Percentiles rank a stretch among this genome's conserved stretches.
Conservation (phyloP, 2,888 invertebrate species). For the Acanthosepion lycidas region DNA sequence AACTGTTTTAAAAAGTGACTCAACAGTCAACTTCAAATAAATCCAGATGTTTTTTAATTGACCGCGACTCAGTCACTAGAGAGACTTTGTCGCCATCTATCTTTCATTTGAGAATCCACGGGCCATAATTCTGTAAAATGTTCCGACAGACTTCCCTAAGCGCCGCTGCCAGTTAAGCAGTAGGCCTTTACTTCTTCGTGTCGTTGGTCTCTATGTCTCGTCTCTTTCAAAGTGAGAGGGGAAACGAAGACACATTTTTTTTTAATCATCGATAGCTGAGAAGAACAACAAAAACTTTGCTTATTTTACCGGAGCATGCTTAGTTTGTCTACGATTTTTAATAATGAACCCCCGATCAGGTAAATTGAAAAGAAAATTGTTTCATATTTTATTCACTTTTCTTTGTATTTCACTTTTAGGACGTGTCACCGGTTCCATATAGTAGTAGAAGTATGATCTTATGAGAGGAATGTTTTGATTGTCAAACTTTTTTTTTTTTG, state of each 20-base stretch:
- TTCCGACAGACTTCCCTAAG: not conserved
- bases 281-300: not conserved
- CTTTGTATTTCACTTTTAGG: not conserved
- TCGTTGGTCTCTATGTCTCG: not conserved
- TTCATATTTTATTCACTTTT: not conserved
- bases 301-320: conserved; percentile 35
- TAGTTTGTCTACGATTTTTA: conserved; percentile 7
- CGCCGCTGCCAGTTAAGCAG: not conserved
- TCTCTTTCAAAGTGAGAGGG: not conserved
- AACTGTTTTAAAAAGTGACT: not conserved
- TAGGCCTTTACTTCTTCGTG: not conserved
- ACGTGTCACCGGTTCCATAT: conserved; percentile 9
- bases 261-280: too few species aligned
- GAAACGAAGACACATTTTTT: not conserved
- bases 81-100: not conserved
- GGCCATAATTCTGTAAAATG: not conserved
- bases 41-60: not conserved
- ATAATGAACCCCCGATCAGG: conserved; percentile 46
- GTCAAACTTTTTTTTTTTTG: not conserved
- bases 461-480: not conserved
- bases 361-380: not conserved
- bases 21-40: not conserved
- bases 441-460: too few species aligned
- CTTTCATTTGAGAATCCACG: not conserved
- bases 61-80: not conserved